phyloP scores from a whole-genome alignment of 2,888 invertebrate genomes.

The Marasmarcha lunaedactyla region DNA sequence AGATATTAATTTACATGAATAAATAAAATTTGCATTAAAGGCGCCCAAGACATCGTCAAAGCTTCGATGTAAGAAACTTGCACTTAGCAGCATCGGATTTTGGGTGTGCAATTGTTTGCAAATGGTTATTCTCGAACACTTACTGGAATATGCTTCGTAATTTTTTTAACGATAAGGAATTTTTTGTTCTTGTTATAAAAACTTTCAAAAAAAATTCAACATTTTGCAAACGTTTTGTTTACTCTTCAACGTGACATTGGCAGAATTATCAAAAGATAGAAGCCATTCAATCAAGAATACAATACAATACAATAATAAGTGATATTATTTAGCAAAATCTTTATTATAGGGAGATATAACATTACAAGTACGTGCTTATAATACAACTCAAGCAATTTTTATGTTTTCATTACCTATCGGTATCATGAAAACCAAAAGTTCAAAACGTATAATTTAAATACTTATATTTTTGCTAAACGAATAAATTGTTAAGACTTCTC shows the following conservation, averaged over 20 bases:
- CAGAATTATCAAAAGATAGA: no score
- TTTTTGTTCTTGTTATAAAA: background rate
- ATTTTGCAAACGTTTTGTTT: background rate
- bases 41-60: conserved; percentile 38
- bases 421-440: no score
- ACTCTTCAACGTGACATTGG: background rate
- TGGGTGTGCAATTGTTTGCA: conserved; percentile 16
- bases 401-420: no score
- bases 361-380: no score
- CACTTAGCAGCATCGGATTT: conserved; percentile 31
- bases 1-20: conserved; percentile 71
- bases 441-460: no score
- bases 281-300: no score
- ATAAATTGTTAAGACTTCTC: no score
- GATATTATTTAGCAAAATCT: background rate
- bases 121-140: background rate
- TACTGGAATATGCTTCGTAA: conserved; percentile 1
- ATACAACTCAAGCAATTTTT: no score
- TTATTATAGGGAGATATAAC: no score
- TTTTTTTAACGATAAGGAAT: background rate
- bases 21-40: conserved; percentile 69
- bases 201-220: background rate
- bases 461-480: no score
- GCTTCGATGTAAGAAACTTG: conserved; percentile 36
- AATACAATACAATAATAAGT: background rate